Conservation (phyloP, 2,113 vertebrate genomes). For the Bufo bufo region DNA sequence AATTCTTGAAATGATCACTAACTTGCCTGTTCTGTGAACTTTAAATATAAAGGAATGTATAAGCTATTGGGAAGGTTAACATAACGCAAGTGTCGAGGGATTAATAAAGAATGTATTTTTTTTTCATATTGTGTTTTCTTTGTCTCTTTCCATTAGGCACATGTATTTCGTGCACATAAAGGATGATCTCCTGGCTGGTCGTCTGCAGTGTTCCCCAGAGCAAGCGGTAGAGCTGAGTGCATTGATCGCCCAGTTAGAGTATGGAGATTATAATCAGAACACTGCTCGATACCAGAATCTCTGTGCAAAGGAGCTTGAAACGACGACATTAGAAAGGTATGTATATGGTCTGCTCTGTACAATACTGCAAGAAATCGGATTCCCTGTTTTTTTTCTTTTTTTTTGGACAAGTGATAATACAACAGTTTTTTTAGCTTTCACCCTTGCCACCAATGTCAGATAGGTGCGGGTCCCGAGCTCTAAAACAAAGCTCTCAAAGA, state of each 20-base stretch:
- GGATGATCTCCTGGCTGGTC: conserved; percentile 91
- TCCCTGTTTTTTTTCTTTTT: too few species aligned
- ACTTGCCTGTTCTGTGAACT: neutral
- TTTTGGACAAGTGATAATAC: too few species aligned
- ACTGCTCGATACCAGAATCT: conserved; percentile 91
- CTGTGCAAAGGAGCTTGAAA: conserved; percentile 84
- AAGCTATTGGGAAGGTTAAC: neutral
- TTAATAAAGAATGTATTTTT: neutral
- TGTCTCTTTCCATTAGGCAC: conserved; percentile 74
- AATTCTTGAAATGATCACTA: neutral
- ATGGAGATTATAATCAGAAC: conserved; percentile 97
- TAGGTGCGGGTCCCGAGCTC: too few species aligned
- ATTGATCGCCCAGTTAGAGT: conserved; percentile 91
- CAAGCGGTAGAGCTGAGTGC: conserved; percentile 91
- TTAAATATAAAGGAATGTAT: neutral
- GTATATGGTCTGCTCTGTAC: too few species aligned
- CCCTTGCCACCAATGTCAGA: too few species aligned
- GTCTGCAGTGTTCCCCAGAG: conserved; percentile 87
- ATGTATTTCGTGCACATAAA: conserved; percentile 95
- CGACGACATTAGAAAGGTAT: conserved; percentile 74
- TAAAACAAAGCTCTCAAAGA: too few species aligned
- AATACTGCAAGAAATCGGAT: neutral
- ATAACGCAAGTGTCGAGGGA: neutral
- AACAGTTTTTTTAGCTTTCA: too few species aligned
- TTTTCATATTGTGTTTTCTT: conserved; percentile 21